Evolutionary conservation across 2,113 vertebrate species (phyloP).

Genomic region (Lasiurus borealis): DNA sequence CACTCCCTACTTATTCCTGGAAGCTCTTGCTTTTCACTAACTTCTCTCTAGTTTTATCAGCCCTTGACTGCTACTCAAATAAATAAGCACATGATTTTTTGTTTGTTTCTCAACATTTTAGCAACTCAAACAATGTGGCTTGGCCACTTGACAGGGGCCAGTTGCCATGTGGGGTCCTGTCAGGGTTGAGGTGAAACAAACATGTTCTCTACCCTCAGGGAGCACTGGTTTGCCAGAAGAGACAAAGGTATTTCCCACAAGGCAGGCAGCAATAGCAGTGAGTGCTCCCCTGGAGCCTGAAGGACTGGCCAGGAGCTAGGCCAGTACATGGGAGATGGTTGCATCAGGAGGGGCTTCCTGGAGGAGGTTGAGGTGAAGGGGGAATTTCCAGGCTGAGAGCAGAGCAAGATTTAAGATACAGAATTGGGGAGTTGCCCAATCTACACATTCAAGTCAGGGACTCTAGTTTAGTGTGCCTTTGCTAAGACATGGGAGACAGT

Average conservation of each 20-base stretch:
- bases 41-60: neutral
- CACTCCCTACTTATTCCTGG: neutral
- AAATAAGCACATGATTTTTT: neutral
- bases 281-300: neutral
- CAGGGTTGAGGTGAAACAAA: neutral
- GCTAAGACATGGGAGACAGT: neutral
- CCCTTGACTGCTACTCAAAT: neutral
- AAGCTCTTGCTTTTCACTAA: neutral
- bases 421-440: neutral
- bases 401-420: slow-evolving; percentile 3
- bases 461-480: neutral
- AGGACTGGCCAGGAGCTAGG: neutral
- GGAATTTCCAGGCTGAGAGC: neutral
- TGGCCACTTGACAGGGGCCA: neutral
- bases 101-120: slow-evolving; percentile 32
- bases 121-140: neutral
- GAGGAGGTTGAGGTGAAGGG: neutral
- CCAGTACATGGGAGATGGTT: neutral
- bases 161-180: neutral
- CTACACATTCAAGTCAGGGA: neutral
- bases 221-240: neutral
- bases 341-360: neutral
- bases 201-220: neutral
- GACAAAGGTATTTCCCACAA: neutral
- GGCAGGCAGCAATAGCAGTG: neutral